Percentiles rank a stretch among this genome's conserved stretches.
Evolutionary conservation across 1,140 invertebrate genomes (phyloP).

Genomic region (Wasmannia auropunctata): DNA sequence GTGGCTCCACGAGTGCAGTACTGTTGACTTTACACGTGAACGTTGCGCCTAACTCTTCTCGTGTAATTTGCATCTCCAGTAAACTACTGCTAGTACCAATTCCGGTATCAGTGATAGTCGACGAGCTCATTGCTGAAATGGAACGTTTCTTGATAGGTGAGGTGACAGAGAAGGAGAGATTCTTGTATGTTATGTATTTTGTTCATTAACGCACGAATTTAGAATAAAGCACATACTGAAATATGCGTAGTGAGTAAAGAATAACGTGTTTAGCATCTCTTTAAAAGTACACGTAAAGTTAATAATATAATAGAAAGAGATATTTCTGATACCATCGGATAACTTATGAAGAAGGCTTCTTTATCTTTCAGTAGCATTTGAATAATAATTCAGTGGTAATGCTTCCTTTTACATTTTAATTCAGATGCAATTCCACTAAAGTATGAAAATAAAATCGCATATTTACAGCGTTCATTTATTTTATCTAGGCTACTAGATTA

Average conservation of each 20-base stretch:
- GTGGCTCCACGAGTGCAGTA: conserved; percentile 89
- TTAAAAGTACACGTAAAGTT: not conserved
- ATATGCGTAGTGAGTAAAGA: not conserved
- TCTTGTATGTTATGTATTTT: not conserved
- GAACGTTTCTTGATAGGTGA: conserved; percentile 35
- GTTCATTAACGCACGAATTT: not conserved
- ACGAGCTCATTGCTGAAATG: conserved; percentile 78
- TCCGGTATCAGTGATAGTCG: conserved; percentile 85
- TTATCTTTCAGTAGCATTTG: conserved; percentile 13
- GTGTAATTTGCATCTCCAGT: conserved; percentile 89
- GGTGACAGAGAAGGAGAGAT: not conserved
- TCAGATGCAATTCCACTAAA: not conserved
- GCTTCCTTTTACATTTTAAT: conserved; percentile 17
- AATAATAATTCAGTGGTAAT: conserved; percentile 22
- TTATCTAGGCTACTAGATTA: not conserved
- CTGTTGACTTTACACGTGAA: conserved; percentile 92
- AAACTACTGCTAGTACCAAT: conserved; percentile 88
- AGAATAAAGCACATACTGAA: not conserved
- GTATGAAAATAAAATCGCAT: conserved; percentile 6
- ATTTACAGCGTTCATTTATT: not conserved
- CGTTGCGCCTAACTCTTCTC: conserved; percentile 91
- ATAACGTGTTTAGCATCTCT: not conserved
- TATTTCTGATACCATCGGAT: conserved; percentile 2
- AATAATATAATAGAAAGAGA: not conserved
- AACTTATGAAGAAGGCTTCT: conserved; percentile 9